Evolutionary conservation across 64 coral and sea anemone genomes (phyloP), one percentile per base, ranked within the genome.

Genomic region (Catalaphyllia jardinei): DNA sequence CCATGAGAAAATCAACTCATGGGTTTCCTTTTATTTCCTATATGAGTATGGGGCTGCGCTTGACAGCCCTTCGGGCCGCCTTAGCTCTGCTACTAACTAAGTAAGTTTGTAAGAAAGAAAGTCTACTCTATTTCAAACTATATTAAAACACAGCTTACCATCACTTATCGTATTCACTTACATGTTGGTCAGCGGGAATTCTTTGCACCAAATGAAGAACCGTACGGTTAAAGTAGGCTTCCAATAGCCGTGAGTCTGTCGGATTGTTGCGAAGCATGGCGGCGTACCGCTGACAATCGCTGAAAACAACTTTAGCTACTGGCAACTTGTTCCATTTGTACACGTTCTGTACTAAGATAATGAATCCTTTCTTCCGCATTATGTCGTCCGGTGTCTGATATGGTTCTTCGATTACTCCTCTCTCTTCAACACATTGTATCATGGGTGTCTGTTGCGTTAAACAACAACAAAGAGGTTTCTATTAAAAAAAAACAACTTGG

Each of bases 311-410:
- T 72, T 90, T 90, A 27, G 63, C 50, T 5, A 82, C 42, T 39
- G 89, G 89, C 11, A 90, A 24, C 6, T 30, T 35, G 30, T 90
- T 83, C 89, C 89, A 83, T 50, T 72, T 79, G 79, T 90, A 90
- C 33, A 90, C 39, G 31, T 75, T 17, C 49, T 62, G 31, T 22
- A 90, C 79, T 83, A 82, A 83, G 28, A 90, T 28, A 12, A 75
- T 24, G 83, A 90, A 75, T 2, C 89, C 89, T 27, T 20, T 90
- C 10, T 83, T 90, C 29, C 14, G 8, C 28, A 29, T 16, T 10
- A 90, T 74, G 31, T 76, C 4, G 4, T 22, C 78, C 13, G 51
- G 60, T 6, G 89, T 83, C 29, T 81, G 27, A 7, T 83, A 74
- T 24, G 77, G 89, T 13, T 35, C 11, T 39, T 82, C 5, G 2